A percentile compares a stretch with the other conserved stretches of the same genome.
Conservation (phyloP, 1,140 invertebrate species). For the Copidosoma floridanum region DNA sequence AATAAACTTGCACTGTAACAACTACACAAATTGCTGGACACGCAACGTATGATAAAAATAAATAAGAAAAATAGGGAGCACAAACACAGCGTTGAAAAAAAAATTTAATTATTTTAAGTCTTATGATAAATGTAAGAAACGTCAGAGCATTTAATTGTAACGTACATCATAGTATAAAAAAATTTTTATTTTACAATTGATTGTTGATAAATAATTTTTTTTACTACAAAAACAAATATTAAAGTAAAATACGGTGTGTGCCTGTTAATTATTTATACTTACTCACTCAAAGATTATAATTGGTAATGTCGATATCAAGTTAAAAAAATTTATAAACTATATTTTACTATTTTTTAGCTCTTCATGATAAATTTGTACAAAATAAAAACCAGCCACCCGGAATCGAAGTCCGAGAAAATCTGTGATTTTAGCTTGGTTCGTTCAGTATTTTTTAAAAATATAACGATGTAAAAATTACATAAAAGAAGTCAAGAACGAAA, state of each 20-base stretch:
- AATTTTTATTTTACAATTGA: no score
- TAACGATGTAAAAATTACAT: slow-evolving; percentile 17
- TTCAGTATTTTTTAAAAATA: slow-evolving; percentile 57
- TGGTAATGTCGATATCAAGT: slow-evolving; percentile 13
- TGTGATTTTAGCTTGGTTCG: slow-evolving; percentile 59
- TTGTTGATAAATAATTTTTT: no score
- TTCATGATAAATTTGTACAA: slow-evolving; percentile 58
- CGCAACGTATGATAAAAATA: neutral
- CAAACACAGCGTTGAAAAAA: neutral
- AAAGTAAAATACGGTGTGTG: slow-evolving; percentile 6
- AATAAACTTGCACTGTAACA: slow-evolving; percentile 3
- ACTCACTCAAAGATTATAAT: no score
- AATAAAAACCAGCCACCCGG: slow-evolving; percentile 48
- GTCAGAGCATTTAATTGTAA: no score
- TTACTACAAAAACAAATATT: neutral
- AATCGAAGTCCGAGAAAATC: slow-evolving; percentile 42
- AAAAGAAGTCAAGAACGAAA: slow-evolving; percentile 39
- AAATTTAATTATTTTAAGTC: slow-evolving; percentile 19
- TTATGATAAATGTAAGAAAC: slow-evolving; percentile 8
- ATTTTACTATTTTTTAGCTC: slow-evolving; percentile 48
- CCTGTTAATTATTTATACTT: slow-evolving; percentile 25
- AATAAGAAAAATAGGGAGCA: neutral
- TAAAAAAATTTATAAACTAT: slow-evolving; percentile 38
- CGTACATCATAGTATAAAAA: no score
- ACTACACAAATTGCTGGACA: neutral